Evolutionary conservation across 2,113 vertebrate genomes (phyloP), one percentile per base, ranked within the genome.

Genomic region (Gobiocypris rarus): DNA sequence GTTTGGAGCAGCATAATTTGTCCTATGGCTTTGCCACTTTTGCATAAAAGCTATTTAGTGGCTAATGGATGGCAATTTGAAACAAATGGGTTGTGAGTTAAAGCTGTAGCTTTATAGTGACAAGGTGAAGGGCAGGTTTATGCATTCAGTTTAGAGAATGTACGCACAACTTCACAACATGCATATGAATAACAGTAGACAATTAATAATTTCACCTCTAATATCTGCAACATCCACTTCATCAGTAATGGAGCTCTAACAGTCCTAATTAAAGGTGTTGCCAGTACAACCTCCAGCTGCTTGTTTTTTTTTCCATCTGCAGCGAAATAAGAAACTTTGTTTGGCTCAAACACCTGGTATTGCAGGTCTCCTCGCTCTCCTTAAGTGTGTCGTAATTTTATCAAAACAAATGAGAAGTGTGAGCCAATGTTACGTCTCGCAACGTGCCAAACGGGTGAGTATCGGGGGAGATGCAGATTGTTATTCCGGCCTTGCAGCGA

Each of bases 401-500:
- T 76, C 56, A 54, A 71, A 75, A 69, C 83, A 76, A 43, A 76
- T 3, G 45, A 80, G 82, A 75, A 63, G 73, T 48, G 56, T 71
- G 67, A 50, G 61, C 52, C 83, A 58, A 67, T 52, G 70, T 65
- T 48, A 63, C 31, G 14, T 84, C 71, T 52, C 24, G 58, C 1
- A 77, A 81, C 59, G 82, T 75, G 83, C 86, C 81, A 87, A 79
- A 69, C 48, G 26, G 56, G 65, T 61, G 82, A 81, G 75, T 87
- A 83, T 85, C 50, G 14, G 34, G n/a, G n/a, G 75, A 82, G 65
- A 81, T 81, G 28, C 81, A 74, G 76, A 79, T 26, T 82, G 82
- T 86, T 83, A 71, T 74, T 87, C 71, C 28, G 86, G 79, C 86
- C 86, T 56, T 77, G 89, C 87, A 92, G 89, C 85, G 26, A 85